Percentiles rank a stretch among this genome's conserved stretches.
These are phyloP conservation scores for Cancer borealis DNA, from an alignment of 2,888 invertebrate species.

Conservation along the genomic window DNA sequence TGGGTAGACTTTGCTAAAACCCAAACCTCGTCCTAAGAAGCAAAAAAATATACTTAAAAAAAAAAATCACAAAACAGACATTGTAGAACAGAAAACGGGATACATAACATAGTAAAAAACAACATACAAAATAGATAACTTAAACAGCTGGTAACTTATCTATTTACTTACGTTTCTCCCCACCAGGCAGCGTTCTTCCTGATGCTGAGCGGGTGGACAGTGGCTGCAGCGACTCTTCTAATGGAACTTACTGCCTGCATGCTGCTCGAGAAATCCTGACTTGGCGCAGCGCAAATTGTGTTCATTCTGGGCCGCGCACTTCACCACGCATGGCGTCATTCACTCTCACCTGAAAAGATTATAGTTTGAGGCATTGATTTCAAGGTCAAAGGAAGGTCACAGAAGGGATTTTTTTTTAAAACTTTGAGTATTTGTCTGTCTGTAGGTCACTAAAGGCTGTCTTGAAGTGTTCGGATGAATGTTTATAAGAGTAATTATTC, in stretches of 20 bases:
- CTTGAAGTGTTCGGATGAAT: background rate
- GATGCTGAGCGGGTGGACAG: background rate
- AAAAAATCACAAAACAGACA: background rate
- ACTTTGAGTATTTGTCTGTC: background rate
- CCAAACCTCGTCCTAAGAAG: background rate
- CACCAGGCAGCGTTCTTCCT: slow-evolving; percentile 45
- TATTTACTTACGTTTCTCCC: background rate
- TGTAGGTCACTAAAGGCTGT: background rate
- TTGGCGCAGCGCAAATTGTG: background rate
- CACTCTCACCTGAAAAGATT: no score
- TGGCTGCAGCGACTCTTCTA: background rate
- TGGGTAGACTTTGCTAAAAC: background rate
- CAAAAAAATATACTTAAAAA: background rate
- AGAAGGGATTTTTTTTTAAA: no score
- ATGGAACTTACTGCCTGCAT: background rate
- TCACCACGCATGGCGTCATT: no score
- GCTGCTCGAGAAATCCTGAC: slow-evolving; percentile 1
- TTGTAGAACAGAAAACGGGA: background rate
- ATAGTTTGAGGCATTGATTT: no score
- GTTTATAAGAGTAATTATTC: background rate
- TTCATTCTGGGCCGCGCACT: background rate
- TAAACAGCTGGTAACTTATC: background rate
- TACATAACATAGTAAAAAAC: background rate
- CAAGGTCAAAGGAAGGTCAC: no score
- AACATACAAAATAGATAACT: background rate